These are phyloP conservation scores for Emydocephalus ijimae DNA, from an alignment of 2,113 vertebrate species.

Conservation along the genomic window DNA sequence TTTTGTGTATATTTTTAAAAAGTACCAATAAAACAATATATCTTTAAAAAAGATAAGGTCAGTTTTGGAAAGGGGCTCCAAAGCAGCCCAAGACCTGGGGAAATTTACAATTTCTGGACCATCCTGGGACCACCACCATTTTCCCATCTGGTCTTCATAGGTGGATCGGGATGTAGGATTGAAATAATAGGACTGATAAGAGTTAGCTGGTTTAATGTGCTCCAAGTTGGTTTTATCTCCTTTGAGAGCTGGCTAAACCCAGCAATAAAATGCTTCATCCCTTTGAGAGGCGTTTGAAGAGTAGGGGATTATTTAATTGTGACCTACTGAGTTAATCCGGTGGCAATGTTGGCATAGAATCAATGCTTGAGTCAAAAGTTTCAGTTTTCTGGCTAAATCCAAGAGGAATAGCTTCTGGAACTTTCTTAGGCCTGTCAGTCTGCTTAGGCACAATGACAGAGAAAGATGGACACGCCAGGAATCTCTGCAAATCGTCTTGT, in stretches of 20 bases:
- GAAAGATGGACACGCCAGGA: no score
- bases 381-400: neutral
- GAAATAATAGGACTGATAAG: neutral
- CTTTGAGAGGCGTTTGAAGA: neutral
- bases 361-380: neutral
- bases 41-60: conserved; percentile 40
- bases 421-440: no score
- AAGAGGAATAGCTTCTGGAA: neutral
- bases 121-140: neutral
- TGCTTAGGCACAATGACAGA: no score
- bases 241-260: neutral
- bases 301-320: neutral
- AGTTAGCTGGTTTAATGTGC: neutral
- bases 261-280: no score
- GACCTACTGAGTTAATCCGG: no score
- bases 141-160: neutral
- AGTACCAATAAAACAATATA: no score
- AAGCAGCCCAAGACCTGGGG: neutral
- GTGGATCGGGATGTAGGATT: neutral
- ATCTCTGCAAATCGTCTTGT: no score
- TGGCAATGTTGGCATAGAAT: no score
- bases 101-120: neutral
- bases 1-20: no score
- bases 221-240: neutral
- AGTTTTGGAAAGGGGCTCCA: conserved; percentile 35